Percentiles rank a stretch among this genome's conserved stretches.
Evolutionary conservation across 2,888 invertebrate genomes (phyloP).

Genomic region (Stegana nigrithorax): DNA sequence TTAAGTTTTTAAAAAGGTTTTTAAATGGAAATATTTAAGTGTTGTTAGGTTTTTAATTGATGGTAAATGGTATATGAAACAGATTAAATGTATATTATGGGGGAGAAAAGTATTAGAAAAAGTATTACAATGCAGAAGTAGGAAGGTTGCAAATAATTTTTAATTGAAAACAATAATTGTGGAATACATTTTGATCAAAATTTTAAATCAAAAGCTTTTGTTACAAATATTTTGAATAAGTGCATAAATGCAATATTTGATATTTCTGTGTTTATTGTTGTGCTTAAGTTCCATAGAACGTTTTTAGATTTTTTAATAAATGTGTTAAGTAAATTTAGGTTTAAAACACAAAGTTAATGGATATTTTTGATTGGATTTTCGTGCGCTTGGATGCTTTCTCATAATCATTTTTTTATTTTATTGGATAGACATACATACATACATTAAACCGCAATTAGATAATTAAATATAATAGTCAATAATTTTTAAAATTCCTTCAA

Average conservation of each 20-base stretch:
- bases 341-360: constrained; percentile 6
- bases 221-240: background rate
- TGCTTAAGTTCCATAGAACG: background rate
- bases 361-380: too few species aligned
- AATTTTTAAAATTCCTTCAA: constrained; percentile 37
- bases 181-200: constrained; percentile 10
- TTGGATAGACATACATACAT: too few species aligned
- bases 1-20: constrained; percentile 45
- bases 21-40: constrained; percentile 34
- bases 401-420: too few species aligned
- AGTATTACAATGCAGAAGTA: too few species aligned
- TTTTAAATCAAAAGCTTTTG: constrained; percentile 5
- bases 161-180: background rate
- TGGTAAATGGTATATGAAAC: constrained; percentile 14
- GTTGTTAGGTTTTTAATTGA: constrained; percentile 34
- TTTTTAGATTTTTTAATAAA: background rate
- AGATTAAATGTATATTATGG: constrained; percentile 9
- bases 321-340: constrained; percentile 17
- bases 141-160: background rate
- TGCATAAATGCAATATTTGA: background rate
- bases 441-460: too few species aligned
- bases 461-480: constrained; percentile 28
- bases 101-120: constrained; percentile 1
- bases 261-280: background rate
- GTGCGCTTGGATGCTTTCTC: too few species aligned